Evolutionary conservation across 1,140 invertebrate species (phyloP), one percentile per base, ranked within the genome.

Genomic region (Copidosoma floridanum): DNA sequence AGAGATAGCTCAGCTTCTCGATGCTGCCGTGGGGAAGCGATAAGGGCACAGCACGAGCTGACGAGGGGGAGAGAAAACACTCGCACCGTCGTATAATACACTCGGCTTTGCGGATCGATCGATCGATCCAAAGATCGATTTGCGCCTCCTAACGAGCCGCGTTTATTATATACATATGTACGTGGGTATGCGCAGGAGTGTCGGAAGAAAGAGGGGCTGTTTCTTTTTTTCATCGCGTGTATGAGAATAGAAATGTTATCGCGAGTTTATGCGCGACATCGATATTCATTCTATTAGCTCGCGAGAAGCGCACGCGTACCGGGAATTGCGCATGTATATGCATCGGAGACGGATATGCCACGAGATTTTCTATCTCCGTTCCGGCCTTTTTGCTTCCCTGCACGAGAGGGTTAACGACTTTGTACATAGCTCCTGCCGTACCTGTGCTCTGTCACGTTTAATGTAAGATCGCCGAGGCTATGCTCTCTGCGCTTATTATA

Each of bases 241-340:
- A 23, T 7, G 51, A 62, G 54, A 63, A 57, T 63, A 63, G 61
- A 63, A 57, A 57, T 37, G 61, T 63, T 63, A 63, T 57, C 48
- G 44, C 24, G 11, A 47, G 57, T 62, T 57, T 62, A 62, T 46
- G 32, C 44, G 14, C 27, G 41, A 52, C 47, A 52, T 46, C 21
- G 16, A 41, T 62, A 62, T 57, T 57, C 54, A 46, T 62, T 62
- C 60, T 37, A 61, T 56, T 50, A 56, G 20, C 20, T 50, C 43
- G 20, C 14, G 12, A 12, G 37, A 29, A n/a, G n/a, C n/a, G 46
- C 4, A 3, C 35, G 32, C 4, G 26, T 41, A 41, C 24, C 18
- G 37, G 29, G 14, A 32, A 21, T 11, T 14, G 21, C 11, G 8
- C n/a, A 4, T 12, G 51, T 46, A 26, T 21, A 56, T 20, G 16